A percentile compares a stretch with the other conserved stretches of the same genome.
Evolutionary conservation across 1,140 invertebrate genomes (phyloP).

Genomic region (Ptiloglossa arizonensis): DNA sequence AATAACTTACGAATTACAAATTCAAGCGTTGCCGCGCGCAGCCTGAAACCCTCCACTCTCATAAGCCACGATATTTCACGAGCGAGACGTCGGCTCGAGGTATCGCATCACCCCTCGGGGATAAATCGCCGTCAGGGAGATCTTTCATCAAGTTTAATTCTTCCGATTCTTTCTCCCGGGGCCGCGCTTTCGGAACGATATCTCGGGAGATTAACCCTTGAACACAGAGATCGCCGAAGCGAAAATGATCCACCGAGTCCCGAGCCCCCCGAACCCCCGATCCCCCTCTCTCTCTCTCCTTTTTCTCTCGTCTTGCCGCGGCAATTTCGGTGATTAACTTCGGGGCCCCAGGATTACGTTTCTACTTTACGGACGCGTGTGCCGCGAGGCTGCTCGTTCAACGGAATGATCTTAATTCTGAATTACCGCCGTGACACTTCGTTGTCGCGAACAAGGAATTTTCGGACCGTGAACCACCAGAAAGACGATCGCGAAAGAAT

Average conservation of each 20-base stretch:
- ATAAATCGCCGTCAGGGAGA: constrained; percentile 67
- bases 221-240: constrained; percentile 32
- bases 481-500: no score
- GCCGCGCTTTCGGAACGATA: constrained; percentile 46
- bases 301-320: constrained; percentile 2
- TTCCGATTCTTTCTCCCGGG: constrained; percentile 54
- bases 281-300: background rate
- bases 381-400: background rate
- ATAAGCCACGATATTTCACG: constrained; percentile 66
- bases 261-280: no score
- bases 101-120: constrained; percentile 62
- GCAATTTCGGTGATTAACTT: constrained; percentile 50
- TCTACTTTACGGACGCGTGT: background rate
- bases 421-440: constrained; percentile 17
- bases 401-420: constrained; percentile 25
- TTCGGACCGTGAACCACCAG: background rate
- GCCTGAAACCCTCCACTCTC: constrained; percentile 44
- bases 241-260: constrained; percentile 44
- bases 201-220: constrained; percentile 57
- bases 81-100: constrained; percentile 48
- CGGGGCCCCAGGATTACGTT: constrained; percentile 28
- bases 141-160: constrained; percentile 70
- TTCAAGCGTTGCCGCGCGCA: constrained; percentile 54
- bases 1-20: constrained; percentile 69
- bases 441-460: background rate